Evolutionary conservation across 1,140 invertebrate genomes (phyloP), one percentile per base, ranked within the genome.

Genomic region (Zaprionus vittiger): DNA sequence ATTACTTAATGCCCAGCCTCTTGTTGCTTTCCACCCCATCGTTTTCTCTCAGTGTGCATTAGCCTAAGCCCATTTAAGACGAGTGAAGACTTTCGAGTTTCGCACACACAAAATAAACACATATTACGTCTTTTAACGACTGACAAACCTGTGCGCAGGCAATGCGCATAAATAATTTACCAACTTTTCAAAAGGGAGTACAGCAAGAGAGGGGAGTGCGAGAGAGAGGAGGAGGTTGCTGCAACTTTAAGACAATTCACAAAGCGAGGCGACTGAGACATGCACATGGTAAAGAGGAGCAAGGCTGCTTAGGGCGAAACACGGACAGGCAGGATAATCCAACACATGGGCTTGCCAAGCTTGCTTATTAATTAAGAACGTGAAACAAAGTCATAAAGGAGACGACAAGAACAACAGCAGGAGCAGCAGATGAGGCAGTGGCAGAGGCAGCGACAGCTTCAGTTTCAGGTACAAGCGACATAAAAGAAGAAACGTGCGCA

Each of bases 341-440:
- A 77, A 74, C 80, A 86, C 73, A 80, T 63, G 75, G 73, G 64
- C 55, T 47, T 47, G 41, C 69, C 41, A 60, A 76, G 79, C 78
- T 81, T 79, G 85, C 87, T 89, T 90, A 85, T 84, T 89, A 89
- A 89, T 89, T 89, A 89, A 84, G 84, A 81, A 83, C 65, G 81
- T 76, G 85, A 84, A 90, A 84, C 78, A 89, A 89, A 90, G 81
- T 84, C 84, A 90, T 81, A 81, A 90, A 84, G 69, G 65, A 84
- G 80, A 87, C 81, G 66, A 62, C 62, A 77, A 54, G 26, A 71
- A 55, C 62, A 73, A 52, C 77, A 79, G 44, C 55, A 73, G 41
- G 37, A 47, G 17, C 55, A 73, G 41, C 44, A 47, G 17, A 1
- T 1, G 20, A 20, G 20, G 20, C 26, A 67, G 34, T 2, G n/a